A percentile compares a stretch with the other conserved stretches of the same genome.
Conservation (phyloP, 2,888 invertebrate genomes). For the Trachelus stipa region DNA sequence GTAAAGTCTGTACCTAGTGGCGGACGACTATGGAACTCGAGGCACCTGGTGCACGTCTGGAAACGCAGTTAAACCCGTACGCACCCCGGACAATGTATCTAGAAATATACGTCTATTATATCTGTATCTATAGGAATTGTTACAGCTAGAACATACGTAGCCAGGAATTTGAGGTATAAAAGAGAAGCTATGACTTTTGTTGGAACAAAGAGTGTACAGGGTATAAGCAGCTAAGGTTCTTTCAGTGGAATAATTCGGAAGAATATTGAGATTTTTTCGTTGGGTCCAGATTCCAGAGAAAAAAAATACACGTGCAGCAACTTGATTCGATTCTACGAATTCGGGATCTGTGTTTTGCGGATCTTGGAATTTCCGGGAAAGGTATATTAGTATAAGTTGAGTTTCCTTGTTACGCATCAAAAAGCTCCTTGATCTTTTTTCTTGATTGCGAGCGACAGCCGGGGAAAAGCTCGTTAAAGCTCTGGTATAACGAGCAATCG, state of each 20-base stretch:
- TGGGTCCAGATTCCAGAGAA: neutral
- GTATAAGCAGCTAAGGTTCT: neutral
- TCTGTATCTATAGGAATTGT: neutral
- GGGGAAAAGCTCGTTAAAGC: slow-evolving; percentile 41
- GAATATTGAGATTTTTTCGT: neutral
- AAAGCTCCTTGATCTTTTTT: slow-evolving; percentile 11
- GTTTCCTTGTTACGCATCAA: slow-evolving; percentile 10
- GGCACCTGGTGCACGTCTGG: slow-evolving; percentile 59
- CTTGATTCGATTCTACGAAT: neutral
- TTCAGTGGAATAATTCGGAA: neutral
- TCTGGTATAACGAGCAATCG: slow-evolving; percentile 42
- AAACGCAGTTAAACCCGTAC: slow-evolving; percentile 53
- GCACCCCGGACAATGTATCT: slow-evolving; percentile 20
- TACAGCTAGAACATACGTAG: neutral
- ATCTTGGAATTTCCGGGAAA: neutral
- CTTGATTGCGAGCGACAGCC: slow-evolving; percentile 17
- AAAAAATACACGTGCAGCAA: neutral
- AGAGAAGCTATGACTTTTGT: neutral
- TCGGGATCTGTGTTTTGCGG: neutral
- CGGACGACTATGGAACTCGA: slow-evolving; percentile 50
- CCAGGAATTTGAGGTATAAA: neutral
- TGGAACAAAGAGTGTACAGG: neutral
- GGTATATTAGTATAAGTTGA: neutral
- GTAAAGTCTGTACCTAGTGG: slow-evolving; percentile 52
- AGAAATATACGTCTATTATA: neutral